Conservation (phyloP, 2,113 vertebrate species). For the Aplodontia rufa region DNA sequence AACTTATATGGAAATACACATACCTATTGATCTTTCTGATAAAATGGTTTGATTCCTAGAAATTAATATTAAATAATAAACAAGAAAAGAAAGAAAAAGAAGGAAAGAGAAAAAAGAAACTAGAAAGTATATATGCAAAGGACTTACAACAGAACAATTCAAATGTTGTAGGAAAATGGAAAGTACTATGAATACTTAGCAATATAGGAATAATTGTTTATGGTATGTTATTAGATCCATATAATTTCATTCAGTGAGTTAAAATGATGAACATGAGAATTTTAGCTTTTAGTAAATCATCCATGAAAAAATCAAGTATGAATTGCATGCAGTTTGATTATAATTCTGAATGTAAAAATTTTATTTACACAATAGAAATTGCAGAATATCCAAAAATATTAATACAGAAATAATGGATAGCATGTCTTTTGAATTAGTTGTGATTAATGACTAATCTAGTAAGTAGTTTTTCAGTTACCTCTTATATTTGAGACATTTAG, state of each 20-base stretch:
- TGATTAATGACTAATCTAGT: not conserved
- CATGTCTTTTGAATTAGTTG: not conserved
- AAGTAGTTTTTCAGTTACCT: not conserved
- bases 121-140: not conserved
- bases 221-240: not conserved
- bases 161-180: not conserved
- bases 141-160: not conserved
- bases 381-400: not conserved
- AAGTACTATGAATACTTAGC: not conserved
- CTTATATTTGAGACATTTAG: conserved; percentile 35
- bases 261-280: conserved; percentile 16
- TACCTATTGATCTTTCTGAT: not conserved
- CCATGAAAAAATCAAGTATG: not conserved
- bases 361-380: not conserved
- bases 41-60: not conserved
- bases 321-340: not conserved
- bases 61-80: conserved; percentile 22
- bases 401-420: conserved; percentile 20
- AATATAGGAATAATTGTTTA: not conserved
- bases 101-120: not conserved
- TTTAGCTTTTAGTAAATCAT: conserved; percentile 25
- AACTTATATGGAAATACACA: not conserved
- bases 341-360: not conserved
- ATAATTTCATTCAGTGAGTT: conserved; percentile 1
- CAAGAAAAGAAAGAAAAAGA: not conserved